Base-by-base conservation (phyloP, 2,113 vertebrate genomes). In the Caranx melampygus region DNA sequence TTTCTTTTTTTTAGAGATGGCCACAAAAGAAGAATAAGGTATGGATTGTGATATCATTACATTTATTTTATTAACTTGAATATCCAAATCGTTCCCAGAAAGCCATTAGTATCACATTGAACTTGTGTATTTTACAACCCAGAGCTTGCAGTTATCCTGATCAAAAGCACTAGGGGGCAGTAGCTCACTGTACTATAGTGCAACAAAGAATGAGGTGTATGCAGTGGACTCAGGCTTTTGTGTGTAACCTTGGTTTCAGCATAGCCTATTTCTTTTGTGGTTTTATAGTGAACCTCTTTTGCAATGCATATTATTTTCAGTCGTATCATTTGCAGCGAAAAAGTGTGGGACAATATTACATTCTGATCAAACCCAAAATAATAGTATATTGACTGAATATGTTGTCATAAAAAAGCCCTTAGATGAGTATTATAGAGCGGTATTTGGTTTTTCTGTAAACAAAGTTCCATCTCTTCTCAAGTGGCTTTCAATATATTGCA, bases 101-200 rank as follows among this genome's bases (percentile, higher is more conserved):
- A 44, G 14, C 12, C 14, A 63, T 42, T 3, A 26, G 26, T 45
- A 42, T 75, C 54, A 6, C 16, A 16, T 72, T 54, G 5, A 52
- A n/a, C 16, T 20, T 58, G 26, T 33, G 18, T 33, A 15, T 8
- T 82, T 77, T 72, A 4, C 45, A 35, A 0, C 1, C 14, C 2
- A 7, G 26, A 12, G 21, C 34, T 68, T 33, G 20, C 3, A 9
- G 21, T 74, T 70, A 61, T 31, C 14, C 20, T 70, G 31, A 51
- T 72, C 4, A 45, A 0, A 21, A 61, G 35, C 94, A 92, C 92
- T 90, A 93, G 94, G 92, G 91, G 94, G 95, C 95, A 95, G 93
- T 95, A 95, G 78, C 87, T 91, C 86, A 93, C 92, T 91, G 86
- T 87, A 54, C 52, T 87, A 91, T 89, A 37, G 20, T 74, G 47